Percentiles rank a stretch among this genome's conserved stretches.
Evolutionary conservation across 2,888 invertebrate genomes (phyloP).

Genomic region (Amiota mariae): DNA sequence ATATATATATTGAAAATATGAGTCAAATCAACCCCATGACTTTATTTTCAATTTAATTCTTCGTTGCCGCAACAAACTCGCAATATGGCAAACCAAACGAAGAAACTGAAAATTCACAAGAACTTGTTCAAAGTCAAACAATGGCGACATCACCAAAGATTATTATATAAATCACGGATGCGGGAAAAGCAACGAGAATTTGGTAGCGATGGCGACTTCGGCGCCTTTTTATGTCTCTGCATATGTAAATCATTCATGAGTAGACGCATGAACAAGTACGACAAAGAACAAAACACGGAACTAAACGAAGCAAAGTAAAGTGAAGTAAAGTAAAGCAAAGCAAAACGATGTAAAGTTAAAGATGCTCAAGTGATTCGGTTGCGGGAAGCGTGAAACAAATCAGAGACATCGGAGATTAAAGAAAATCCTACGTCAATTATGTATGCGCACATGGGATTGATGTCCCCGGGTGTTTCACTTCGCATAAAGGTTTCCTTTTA

Average conservation of each 20-base stretch:
- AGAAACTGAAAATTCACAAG: conserved; percentile 29
- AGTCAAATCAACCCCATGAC: not conserved
- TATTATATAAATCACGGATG: conserved; percentile 11
- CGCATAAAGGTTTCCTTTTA: conserved; percentile 48
- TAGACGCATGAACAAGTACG: conserved; percentile 16
- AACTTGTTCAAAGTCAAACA: conserved; percentile 32
- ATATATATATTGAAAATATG: too few species aligned
- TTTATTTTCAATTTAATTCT: conserved; percentile 5
- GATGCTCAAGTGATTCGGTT: conserved; percentile 31
- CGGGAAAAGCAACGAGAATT: not conserved
- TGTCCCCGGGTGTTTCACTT: conserved; percentile 53
- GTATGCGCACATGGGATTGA: conserved; percentile 49
- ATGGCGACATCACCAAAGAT: conserved; percentile 26
- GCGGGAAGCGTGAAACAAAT: conserved; percentile 41
- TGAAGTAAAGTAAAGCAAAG: not conserved
- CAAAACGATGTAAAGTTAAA: not conserved
- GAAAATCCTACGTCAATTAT: conserved; percentile 56
- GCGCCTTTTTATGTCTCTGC: not conserved
- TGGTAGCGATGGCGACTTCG: conserved; percentile 13
- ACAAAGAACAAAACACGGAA: not conserved
- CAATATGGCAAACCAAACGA: conserved; percentile 2
- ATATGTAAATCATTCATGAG: conserved; percentile 51
- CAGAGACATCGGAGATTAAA: conserved; percentile 51
- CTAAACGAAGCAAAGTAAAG: conserved; percentile 1
- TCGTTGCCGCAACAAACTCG: not conserved